Conservation (phyloP, 2,797 vertebrate genomes). For the Sebastiscus albofasciatus region DNA sequence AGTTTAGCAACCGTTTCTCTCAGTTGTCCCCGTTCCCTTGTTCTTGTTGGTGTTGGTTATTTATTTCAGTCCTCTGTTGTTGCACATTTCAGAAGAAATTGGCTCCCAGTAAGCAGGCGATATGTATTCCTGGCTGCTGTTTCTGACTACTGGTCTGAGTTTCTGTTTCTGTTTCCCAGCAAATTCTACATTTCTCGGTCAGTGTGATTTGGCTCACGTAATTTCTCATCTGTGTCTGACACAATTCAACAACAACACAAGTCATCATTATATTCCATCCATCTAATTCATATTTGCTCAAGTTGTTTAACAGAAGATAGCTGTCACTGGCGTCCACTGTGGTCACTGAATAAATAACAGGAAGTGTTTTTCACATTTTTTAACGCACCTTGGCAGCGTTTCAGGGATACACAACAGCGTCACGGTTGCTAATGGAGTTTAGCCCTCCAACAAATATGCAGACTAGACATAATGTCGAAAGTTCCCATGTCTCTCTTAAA, state of each 20-base stretch:
- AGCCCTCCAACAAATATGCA: not conserved
- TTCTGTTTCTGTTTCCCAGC: not conserved
- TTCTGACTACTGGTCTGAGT: not conserved
- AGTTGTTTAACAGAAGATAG: not conserved
- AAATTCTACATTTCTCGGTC: not conserved
- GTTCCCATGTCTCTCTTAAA: not conserved
- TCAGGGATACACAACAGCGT: not conserved
- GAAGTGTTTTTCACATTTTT: constrained; percentile 2
- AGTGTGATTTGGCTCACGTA: not conserved
- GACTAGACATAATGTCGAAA: not conserved
- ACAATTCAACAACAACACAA: not conserved
- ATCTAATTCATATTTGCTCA: not conserved
- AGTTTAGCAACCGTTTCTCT: not conserved
- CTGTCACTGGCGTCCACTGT: not conserved
- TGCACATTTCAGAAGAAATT: not conserved
- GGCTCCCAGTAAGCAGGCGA: not conserved
- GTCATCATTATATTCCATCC: not conserved
- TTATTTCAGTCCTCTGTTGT: not conserved
- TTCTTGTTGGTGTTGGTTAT: not conserved
- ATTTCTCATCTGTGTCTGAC: not conserved
- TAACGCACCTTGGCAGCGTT: not conserved
- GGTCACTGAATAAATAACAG: not conserved
- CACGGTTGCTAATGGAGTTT: not conserved
- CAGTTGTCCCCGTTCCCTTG: not conserved
- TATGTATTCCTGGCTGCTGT: constrained; percentile 1